Evolutionary conservation across 2,113 vertebrate genomes (phyloP).

Genomic region (Corvus hawaiiensis): DNA sequence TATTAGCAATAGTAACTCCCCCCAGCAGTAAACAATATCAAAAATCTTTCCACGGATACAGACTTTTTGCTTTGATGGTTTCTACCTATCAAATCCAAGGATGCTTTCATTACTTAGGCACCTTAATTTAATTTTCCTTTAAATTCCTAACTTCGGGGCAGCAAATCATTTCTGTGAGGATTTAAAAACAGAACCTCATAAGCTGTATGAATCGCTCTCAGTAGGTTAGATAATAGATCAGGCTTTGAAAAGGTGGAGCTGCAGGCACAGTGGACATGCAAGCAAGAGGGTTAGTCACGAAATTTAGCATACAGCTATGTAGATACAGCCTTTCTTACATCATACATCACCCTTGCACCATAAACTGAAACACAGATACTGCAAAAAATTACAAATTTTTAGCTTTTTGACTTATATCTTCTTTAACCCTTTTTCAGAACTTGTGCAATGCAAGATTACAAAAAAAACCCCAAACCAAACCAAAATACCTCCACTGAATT

Average conservation of each 20-base stretch:
- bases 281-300: neutral
- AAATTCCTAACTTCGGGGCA: conserved; percentile 37
- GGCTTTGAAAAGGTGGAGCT: conserved; percentile 15
- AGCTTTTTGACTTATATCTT: neutral
- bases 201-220: neutral
- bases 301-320: neutral
- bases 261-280: neutral
- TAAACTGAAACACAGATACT: neutral
- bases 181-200: conserved; percentile 31
- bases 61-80: conserved; percentile 11
- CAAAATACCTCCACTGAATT: neutral
- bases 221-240: neutral
- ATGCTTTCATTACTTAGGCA: conserved; percentile 33
- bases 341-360: neutral
- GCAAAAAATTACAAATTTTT: neutral
- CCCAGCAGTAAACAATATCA: neutral
- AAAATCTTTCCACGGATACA: neutral
- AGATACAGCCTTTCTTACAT: neutral
- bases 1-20: neutral
- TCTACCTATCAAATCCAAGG: conserved; percentile 24
- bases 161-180: conserved; percentile 1
- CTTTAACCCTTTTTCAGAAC: neutral
- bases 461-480: neutral
- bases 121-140: conserved; percentile 57
- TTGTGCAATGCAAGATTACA: neutral